phyloP scores from a whole-genome alignment of 2,888 invertebrate species.

The Leptopilina syphax region DNA sequence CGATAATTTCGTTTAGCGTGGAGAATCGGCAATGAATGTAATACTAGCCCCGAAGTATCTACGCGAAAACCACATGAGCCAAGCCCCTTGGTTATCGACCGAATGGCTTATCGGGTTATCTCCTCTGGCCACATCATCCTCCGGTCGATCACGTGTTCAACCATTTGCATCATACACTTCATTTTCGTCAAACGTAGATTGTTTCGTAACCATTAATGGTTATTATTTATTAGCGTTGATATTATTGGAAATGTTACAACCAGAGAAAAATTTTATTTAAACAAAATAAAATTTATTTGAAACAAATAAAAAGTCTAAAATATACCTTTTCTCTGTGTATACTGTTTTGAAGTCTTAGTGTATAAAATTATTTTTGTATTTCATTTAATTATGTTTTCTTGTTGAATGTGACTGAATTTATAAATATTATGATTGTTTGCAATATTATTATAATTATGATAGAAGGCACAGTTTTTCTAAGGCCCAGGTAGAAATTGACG shows the following conservation, averaged over 20 bases:
- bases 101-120: slow-evolving; percentile 59
- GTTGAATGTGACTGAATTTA: no score
- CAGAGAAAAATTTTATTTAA: no score
- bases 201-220: slow-evolving; percentile 25
- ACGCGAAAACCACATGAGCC: slow-evolving; percentile 45
- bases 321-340: no score
- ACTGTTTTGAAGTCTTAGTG: neutral
- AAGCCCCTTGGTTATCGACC: slow-evolving; percentile 59
- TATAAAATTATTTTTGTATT: no score
- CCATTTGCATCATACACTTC: slow-evolving; percentile 41
- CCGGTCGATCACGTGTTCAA: slow-evolving; percentile 47
- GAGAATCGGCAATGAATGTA: slow-evolving; percentile 25
- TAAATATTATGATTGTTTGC: no score
- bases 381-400: no score
- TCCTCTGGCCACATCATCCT: slow-evolving; percentile 51
- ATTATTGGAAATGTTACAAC: neutral
- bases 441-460: no score
- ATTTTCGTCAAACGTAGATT: slow-evolving; percentile 38
- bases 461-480: no score
- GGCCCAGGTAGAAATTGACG: no score
- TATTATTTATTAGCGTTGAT: neutral
- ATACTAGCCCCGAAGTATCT: slow-evolving; percentile 45
- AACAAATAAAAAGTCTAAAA: no score
- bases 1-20: slow-evolving; percentile 35
- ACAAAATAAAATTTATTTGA: no score